Evolutionary conservation across 2,797 vertebrate genomes (phyloP).

Genomic region (Diplodus puntazzo): DNA sequence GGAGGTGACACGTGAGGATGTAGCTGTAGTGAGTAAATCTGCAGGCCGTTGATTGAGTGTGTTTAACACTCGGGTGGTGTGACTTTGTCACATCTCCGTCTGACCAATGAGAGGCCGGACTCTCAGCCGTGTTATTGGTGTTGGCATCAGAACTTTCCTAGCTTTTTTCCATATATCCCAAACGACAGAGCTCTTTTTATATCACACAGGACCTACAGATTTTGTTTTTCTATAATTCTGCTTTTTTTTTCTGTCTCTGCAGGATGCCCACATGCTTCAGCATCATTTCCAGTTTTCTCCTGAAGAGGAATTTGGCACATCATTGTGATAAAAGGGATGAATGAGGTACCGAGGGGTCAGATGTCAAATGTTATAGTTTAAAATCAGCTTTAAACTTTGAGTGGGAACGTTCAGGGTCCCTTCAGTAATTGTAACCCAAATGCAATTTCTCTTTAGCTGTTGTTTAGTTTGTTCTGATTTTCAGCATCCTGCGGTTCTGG

Average conservation of each 20-base stretch:
- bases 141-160: conserved; percentile 41
- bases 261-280: conserved; percentile 68
- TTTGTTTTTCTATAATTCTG: conserved; percentile 8
- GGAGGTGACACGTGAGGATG: conserved; percentile 6
- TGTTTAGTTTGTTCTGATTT: not conserved
- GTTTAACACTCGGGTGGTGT: conserved; percentile 13
- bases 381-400: not conserved
- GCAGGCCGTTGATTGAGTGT: too few relatives aligned
- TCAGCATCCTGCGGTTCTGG: not conserved
- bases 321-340: conserved; percentile 82
- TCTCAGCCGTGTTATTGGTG: conserved; percentile 32
- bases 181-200: conserved; percentile 39
- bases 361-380: not conserved
- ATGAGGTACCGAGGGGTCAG: conserved; percentile 79
- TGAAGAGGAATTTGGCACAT: conserved; percentile 75
- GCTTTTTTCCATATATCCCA: conserved; percentile 43
- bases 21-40: not conserved
- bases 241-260: conserved; percentile 16
- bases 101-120: conserved; percentile 34
- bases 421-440: not conserved
- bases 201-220: not conserved
- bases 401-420: not conserved
- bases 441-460: not conserved
- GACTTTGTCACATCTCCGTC: conserved; percentile 5
- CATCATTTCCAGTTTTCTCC: conserved; percentile 57